Conservation (phyloP, 2,888 invertebrate species). For the Himalopsyche kuldschensis region DNA sequence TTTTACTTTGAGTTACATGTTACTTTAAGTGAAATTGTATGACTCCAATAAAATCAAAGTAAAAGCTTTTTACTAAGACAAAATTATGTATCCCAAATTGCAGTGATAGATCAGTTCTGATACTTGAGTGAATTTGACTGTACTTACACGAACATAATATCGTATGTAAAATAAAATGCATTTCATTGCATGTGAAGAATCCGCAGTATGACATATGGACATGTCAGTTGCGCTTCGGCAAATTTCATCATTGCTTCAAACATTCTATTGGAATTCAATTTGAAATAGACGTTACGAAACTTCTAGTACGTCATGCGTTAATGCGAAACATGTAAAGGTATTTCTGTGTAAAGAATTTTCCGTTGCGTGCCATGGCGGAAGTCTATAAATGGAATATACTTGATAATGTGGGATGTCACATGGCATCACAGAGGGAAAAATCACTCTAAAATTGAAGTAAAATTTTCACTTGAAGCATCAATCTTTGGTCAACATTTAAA, state of each 20-base stretch:
- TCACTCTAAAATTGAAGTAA: too few relatives aligned
- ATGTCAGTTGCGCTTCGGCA: constrained; percentile 2
- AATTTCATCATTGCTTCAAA: constrained; percentile 21
- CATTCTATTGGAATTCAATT: constrained; percentile 30
- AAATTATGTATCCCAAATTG: too few relatives aligned
- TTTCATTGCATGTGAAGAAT: neutral
- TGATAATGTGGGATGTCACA: neutral
- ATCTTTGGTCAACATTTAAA: too few relatives aligned
- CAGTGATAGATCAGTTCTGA: too few relatives aligned
- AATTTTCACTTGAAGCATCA: too few relatives aligned
- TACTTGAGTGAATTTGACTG: neutral
- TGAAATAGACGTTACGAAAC: constrained; percentile 20
- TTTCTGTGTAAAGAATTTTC: neutral
- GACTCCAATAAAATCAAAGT: too few relatives aligned
- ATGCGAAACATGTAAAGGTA: neutral
- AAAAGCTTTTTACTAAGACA: too few relatives aligned
- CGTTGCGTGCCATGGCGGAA: neutral
- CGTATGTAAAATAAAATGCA: neutral
- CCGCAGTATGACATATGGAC: constrained; percentile 2
- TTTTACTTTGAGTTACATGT: too few relatives aligned
- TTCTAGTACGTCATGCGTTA: neutral
- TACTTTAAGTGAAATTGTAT: too few relatives aligned
- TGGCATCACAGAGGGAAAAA: neutral
- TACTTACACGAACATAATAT: neutral
- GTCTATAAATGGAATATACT: neutral